Conservation (phyloP, 2,888 invertebrate species). For the Melieria omissa region DNA sequence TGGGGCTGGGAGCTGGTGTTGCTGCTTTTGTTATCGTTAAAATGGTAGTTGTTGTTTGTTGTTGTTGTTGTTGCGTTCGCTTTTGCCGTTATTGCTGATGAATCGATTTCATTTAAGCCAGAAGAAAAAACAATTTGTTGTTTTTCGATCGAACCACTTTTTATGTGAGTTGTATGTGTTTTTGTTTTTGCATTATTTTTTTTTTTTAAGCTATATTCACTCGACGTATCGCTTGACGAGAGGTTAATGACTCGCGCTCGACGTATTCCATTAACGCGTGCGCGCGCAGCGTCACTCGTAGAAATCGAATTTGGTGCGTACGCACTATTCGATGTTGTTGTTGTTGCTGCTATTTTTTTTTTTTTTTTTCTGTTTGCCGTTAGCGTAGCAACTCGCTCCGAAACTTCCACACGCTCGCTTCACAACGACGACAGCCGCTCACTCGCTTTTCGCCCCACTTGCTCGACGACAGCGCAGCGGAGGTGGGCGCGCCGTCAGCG, state of each 20-base stretch:
- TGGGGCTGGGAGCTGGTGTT: not conserved
- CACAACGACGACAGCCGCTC: not conserved
- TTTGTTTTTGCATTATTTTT: not conserved
- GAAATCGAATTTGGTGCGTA: conserved; percentile 38
- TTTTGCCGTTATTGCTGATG: conserved; percentile 27
- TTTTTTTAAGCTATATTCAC: not conserved
- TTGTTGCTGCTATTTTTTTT: not conserved
- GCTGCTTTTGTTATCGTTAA: conserved; percentile 19
- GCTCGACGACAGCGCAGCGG: not conserved
- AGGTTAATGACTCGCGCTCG: conserved; percentile 26
- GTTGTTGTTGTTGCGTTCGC: conserved; percentile 30
- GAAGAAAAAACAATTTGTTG: conserved; percentile 10
- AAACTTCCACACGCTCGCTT: conserved; percentile 19
- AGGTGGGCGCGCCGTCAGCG: not conserved
- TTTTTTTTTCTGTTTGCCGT: not conserved
- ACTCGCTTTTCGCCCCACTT: not conserved
- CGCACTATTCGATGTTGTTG: conserved; percentile 15
- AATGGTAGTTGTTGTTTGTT: conserved; percentile 27
- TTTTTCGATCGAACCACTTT: conserved; percentile 13
- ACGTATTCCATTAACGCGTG: not conserved
- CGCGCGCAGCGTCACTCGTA: conserved; percentile 12
- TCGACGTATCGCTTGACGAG: not conserved
- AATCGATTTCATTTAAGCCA: conserved; percentile 33
- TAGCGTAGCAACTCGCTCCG: conserved; percentile 15
- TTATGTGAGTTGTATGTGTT: conserved; percentile 8